Base-by-base conservation (phyloP, 2,888 invertebrate genomes). In the Limulus polyphemus region DNA sequence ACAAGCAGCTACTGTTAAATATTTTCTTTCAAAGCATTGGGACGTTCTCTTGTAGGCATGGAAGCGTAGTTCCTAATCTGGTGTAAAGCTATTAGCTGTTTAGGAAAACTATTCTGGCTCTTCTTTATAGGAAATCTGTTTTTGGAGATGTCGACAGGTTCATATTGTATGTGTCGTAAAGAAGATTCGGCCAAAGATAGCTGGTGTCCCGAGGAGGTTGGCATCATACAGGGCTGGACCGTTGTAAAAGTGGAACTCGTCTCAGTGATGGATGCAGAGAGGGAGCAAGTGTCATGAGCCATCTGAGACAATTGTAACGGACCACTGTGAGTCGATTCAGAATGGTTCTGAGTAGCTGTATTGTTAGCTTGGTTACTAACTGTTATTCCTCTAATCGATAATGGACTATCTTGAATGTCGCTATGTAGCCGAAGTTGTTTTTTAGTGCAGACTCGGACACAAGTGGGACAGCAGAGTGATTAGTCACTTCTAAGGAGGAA, bases 31-130 rank as follows among this genome's bases (percentile, higher is more conserved):
- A 69, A 59, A 59, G 65, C 60, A 16, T 65, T 63, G 48, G 67
- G 64, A 55, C 65, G 69, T 47, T 69, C 67, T 11, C 61, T 62
- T 16, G 56, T 57, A 13, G 46, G 92, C 75, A 92, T 92, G 76
- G 91, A 91, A 67, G 91, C 90, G n/a, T 93, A 95, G 78, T 94
- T 94, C 77, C 94, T 84, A 74, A 95, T 95, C 80, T 95, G 94
- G 79, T 95, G 93, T 71, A 95, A 82, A 70, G 93, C 90, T 77
- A 93, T 93, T 79, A 93, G 81, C 78, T 93, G 92, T 77, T 92
- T 92, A 63, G 92, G 92, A 78, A 93, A 92, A 57, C 81, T 79
- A 74, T 80, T 80, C 61, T 74, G 71, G 64, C 56, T 56, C 58
- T 58, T 54, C 13, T 56, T 56, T 14, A 16, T 14, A n/a, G n/a